Base-by-base conservation (phyloP, 1,140 invertebrate genomes). In the Hydropsyche tenuis region DNA sequence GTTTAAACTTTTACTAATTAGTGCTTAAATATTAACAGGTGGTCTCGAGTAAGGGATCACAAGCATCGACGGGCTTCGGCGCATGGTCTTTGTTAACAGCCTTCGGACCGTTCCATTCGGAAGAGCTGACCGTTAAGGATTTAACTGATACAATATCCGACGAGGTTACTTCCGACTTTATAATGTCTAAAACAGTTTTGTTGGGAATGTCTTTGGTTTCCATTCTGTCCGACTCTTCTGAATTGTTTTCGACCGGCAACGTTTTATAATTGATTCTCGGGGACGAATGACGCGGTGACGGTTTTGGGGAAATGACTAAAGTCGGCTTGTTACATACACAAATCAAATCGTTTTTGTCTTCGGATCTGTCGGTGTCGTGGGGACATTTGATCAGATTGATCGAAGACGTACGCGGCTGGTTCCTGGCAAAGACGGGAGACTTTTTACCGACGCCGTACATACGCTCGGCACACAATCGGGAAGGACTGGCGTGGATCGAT, bases 41-140 rank as follows among this genome's bases (percentile, higher is more conserved):
- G 37, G 76, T 77, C 73, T 77, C 76, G 11, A 77, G 73, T 18
- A 77, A 62, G 11, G 76, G 76, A 72, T 77, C 76, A 63, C 75
- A 72, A 27, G 43, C 60, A 14, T 70, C 66, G 0, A 73, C 18
- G 1, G 70, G 42, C 27, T 74, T 72, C n/a, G 62, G 43, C 7
- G 30, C 18, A 37, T 68, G 20, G 9, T 76, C 72, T 65, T 70
- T 76, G 22, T 48, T 63, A 16, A 27, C 23, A 1, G 60, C 60
- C 9, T 7, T 16, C 18, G 48, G 16, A 2, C 56, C 12, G 37
- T 65, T 65, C 63, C 63, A 65, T 16, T 45, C 37, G 9, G 56
- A 14, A 60, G 56, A 60, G 7, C 25, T 27, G 0, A 25, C 23
- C 2, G 20, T 0, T 60, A 25, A 1, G 1, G 56, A 2, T 25